phyloP scores from a whole-genome alignment of 1,140 invertebrate genomes.

The Hyles vespertilio region DNA sequence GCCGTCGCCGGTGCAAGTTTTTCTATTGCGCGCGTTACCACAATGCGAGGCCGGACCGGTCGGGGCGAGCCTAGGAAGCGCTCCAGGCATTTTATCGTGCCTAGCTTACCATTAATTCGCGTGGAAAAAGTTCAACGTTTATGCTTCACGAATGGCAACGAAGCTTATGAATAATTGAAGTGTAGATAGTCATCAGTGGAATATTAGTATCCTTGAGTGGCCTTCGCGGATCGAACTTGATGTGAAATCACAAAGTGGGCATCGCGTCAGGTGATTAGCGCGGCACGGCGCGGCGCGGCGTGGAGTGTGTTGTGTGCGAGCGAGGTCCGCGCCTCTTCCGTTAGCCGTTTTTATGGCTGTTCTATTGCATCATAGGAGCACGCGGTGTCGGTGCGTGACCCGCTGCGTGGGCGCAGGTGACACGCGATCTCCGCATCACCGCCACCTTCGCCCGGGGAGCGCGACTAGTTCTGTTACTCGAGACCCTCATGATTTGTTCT shows the following conservation, averaged over 20 bases:
- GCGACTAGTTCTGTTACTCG: slow-evolving; percentile 62
- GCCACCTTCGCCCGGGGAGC: slow-evolving; percentile 34
- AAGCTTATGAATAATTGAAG: slow-evolving; percentile 37
- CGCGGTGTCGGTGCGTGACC: slow-evolving; percentile 33
- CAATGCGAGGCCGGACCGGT: slow-evolving; percentile 43
- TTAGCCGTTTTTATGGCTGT: slow-evolving; percentile 48
- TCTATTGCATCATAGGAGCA: slow-evolving; percentile 61
- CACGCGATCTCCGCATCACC: slow-evolving; percentile 57
- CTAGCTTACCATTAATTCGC: slow-evolving; percentile 31
- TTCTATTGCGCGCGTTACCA: slow-evolving; percentile 44
- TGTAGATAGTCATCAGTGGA: slow-evolving; percentile 18
- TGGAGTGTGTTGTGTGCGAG: slow-evolving; percentile 11
- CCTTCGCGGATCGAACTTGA: slow-evolving; percentile 9
- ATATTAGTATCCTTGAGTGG: slow-evolving; percentile 23
- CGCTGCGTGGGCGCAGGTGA: slow-evolving; percentile 65
- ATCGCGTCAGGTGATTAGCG: slow-evolving; percentile 40
- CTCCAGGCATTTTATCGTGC: slow-evolving; percentile 39
- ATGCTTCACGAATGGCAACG: slow-evolving; percentile 25
- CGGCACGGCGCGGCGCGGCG: slow-evolving; percentile 15
- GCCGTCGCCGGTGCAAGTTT: slow-evolving; percentile 29
- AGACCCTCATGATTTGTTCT: slow-evolving; percentile 62
- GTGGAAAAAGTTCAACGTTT: slow-evolving; percentile 36
- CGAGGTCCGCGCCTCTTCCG: slow-evolving; percentile 54
- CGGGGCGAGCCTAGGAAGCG: slow-evolving; percentile 37
- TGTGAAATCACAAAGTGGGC: slow-evolving; percentile 29